These are phyloP conservation scores for Endotricha flammealis DNA, from an alignment of 2,888 invertebrate genomes.

Conservation along the genomic window DNA sequence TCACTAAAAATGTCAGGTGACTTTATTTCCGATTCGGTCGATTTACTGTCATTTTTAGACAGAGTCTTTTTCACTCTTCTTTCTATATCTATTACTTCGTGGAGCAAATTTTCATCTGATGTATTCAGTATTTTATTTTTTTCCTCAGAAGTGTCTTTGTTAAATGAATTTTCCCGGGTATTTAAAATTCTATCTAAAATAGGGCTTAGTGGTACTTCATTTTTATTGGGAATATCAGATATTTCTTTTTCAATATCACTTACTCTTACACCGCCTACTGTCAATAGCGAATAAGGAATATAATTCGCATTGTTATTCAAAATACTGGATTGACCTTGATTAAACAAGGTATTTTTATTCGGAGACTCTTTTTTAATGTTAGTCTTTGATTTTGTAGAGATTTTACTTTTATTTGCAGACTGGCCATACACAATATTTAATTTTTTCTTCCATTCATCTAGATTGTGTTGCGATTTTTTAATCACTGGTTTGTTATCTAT, in stretches of 20 bases:
- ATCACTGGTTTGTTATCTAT: conserved; percentile 28
- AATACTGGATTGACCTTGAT: conserved; percentile 11
- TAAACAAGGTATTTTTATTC: conserved; percentile 25
- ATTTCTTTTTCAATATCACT: conserved; percentile 67
- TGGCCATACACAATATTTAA: conserved; percentile 52
- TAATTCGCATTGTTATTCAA: conserved; percentile 59
- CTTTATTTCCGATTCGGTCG: conserved; percentile 21
- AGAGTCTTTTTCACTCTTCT: conserved; percentile 51
- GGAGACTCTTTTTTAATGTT: conserved; percentile 22
- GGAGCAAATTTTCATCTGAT: conserved; percentile 66
- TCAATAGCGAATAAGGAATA: conserved; percentile 69
- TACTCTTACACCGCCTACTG: conserved; percentile 60
- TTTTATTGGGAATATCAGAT: conserved; percentile 45
- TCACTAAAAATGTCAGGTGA: conserved; percentile 25
- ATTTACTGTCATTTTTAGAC: conserved; percentile 31
- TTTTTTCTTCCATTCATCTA: conserved; percentile 62
- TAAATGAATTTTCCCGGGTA: conserved; percentile 56
- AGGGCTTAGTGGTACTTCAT: conserved; percentile 51
- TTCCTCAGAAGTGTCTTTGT: conserved; percentile 37
- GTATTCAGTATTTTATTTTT: conserved; percentile 47
- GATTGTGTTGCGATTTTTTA: conserved; percentile 31
- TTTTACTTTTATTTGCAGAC: conserved; percentile 14
- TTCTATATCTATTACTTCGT: conserved; percentile 64
- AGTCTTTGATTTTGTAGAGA: conserved; percentile 23
- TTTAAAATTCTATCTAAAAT: conserved; percentile 60